These are phyloP conservation scores for Plectropomus leopardus DNA, from an alignment of 2,113 vertebrate species.

Conservation along the genomic window DNA sequence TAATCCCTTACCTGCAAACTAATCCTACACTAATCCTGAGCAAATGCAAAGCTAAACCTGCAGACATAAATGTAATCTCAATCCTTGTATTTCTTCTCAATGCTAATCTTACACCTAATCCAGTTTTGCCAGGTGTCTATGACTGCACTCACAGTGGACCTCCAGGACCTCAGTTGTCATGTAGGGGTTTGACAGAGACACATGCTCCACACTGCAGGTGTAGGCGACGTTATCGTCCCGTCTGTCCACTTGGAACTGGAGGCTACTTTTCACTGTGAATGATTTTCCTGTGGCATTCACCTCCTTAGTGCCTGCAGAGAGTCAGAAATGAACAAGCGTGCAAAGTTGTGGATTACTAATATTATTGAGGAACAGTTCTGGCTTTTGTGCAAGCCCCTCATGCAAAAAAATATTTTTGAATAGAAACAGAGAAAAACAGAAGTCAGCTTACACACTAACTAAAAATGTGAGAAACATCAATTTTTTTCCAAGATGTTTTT, in stretches of 20 bases:
- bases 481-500: constrained; percentile 48
- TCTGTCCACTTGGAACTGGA: constrained; percentile 93
- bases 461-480: constrained; percentile 26
- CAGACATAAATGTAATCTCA: constrained; percentile 69
- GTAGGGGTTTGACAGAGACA: constrained; percentile 92
- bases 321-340: constrained; percentile 60
- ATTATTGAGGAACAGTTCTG: neutral
- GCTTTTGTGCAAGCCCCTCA: neutral
- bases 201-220: constrained; percentile 96
- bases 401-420: constrained; percentile 20
- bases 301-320: constrained; percentile 90
- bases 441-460: constrained; percentile 5
- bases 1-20: constrained; percentile 81
- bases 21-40: constrained; percentile 77
- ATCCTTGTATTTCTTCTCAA: constrained; percentile 63
- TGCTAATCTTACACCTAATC: constrained; percentile 61
- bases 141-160: constrained; percentile 95
- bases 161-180: constrained; percentile 96
- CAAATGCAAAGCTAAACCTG: constrained; percentile 75
- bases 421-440: constrained; percentile 26
- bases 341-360: constrained; percentile 10
- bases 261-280: constrained; percentile 92
- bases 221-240: constrained; percentile 92
- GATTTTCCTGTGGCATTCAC: constrained; percentile 93
- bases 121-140: constrained; percentile 33